Evolutionary conservation across 2,797 vertebrate species (phyloP).

Genomic region (Acanthurus tractus): DNA sequence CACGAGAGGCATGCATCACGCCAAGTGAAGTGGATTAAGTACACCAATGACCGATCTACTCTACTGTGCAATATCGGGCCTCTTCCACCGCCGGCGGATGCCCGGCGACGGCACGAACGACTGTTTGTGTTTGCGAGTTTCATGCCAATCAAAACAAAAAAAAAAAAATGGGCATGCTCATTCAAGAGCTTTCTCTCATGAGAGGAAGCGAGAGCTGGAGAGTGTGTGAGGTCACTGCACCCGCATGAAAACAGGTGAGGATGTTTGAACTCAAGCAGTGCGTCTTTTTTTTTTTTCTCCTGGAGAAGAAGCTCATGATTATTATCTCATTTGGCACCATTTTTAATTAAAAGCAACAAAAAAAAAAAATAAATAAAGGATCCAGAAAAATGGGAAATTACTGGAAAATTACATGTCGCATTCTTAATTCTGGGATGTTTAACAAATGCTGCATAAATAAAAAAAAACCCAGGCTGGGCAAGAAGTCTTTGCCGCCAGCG

Average conservation of each 20-base stretch:
- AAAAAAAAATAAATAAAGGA: constrained; percentile 19
- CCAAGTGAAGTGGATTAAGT: constrained; percentile 83
- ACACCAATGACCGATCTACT: constrained; percentile 79
- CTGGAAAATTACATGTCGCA: constrained; percentile 49
- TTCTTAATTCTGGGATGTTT: constrained; percentile 56
- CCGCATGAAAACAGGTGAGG: constrained; percentile 42
- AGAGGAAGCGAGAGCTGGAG: constrained; percentile 35
- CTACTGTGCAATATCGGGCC: constrained; percentile 77
- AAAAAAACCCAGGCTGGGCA: constrained; percentile 26
- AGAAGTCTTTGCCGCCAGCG: constrained; percentile 59
- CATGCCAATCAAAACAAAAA: constrained; percentile 72
- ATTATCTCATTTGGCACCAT: constrained; percentile 25
- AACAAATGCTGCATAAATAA: constrained; percentile 25
- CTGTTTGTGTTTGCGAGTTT: constrained; percentile 43
- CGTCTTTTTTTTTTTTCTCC: constrained; percentile 1
- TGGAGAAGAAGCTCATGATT: constrained; percentile 16
- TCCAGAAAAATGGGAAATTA: constrained; percentile 11
- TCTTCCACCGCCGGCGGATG: constrained; percentile 53
- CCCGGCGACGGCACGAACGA: constrained; percentile 55
- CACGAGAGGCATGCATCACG: constrained; percentile 84
- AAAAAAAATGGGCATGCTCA: constrained; percentile 61
- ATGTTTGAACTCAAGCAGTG: not conserved
- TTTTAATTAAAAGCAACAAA: constrained; percentile 37
- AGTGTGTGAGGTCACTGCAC: not conserved
- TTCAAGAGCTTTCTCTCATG: constrained; percentile 52